Evolutionary conservation across 64 coral and sea anemone genomes (phyloP), one percentile per base, ranked within the genome.

Genomic region (Exaiptasia diaphana): DNA sequence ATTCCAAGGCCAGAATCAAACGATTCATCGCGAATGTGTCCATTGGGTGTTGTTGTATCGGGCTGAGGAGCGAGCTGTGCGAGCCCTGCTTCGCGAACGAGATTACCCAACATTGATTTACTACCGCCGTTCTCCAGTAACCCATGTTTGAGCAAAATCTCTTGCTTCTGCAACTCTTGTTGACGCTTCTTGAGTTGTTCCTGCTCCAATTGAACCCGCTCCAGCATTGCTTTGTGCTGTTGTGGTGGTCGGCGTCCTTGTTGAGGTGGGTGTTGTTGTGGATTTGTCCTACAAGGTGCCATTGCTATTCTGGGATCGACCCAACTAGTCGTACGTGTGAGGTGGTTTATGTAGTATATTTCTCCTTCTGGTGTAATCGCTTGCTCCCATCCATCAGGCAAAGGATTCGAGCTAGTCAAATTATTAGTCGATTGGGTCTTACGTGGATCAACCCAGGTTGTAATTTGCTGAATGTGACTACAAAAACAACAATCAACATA

Each of bases 331-430:
- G 89, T 99, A 2, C 89, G 74, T 35, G 79, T 92, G 15, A 99
- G 44, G 60, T 99, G 95, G 74, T 99, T 99, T 37, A 99, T 99
- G 53, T 88, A 99, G 43, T 99, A 99, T 5, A 99, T 88, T 56
- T 99, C 95, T 63, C 90, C 76, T 35, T 85, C 95, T 5, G 95
- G 95, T 37, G 95, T 89, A 15, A 99, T 92, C 1, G 95, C 95
- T 38, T 99, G 95, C 18, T 99, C 89, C 95, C 95, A 99, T 14
- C 95, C 95, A 62, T 99, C 95, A 33, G 95, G 95, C 42, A 99
- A 73, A 11, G 73, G 44, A 29, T 82, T 77, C 10, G 79, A 73
- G 43, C 61, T 88, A 40, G 46, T 88, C 50, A 99, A 83, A 74
- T 97, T 97, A n/a, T 89, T 86, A 20, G 90, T 97, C 75, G 94